Base-by-base conservation (phyloP, 2,888 invertebrate genomes). In the Andrena praecox region DNA sequence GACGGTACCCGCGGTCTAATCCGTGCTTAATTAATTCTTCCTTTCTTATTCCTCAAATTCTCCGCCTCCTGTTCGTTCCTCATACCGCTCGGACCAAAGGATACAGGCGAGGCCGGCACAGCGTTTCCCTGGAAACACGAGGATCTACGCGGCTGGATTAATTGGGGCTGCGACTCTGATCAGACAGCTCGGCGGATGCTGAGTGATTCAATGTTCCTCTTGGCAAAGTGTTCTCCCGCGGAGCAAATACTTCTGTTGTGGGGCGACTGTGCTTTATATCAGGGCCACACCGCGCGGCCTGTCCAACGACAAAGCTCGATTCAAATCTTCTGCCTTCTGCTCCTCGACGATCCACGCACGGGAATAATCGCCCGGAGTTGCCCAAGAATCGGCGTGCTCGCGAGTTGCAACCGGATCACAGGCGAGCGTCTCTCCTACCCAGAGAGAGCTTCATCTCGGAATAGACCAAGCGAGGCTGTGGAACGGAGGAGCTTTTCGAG, bases 1-100 rank as follows among this genome's bases (percentile, higher is more conserved):
- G 67, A 72, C 71, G 50, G 66, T 48, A 67, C 59, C 60, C 70
- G 66, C 76, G 59, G 54, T 27, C 68, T 52, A 20, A 82, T 76
- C 75, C 67, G 12, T 56, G 76, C 59, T 80, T 82, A 80, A 82
- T 82, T 82, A 82, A 72, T 75, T 80, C 66, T 63, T 67, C 62
- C 54, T 48, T 24, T 29, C 66, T 10, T 42, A 35, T 68, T 29
- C 29, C 8, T n/a, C 12, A 0, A 0, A 5, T 24, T 7, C 2
- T 20, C n/a, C 16, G 20, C 16, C 33, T 7, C 48, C 10, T 12
- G 48, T 20, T 27, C 20, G 6, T 27, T 20, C 16, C 16, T 16
- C 29, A 5, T 16, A n/a, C 4, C 8, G 67, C 33, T n/a, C 2
- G 29, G 29, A 50, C n/a, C n/a, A 27, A 20, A 20, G 7, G 62